Evolutionary conservation across 2,113 vertebrate species (phyloP), one percentile per base, ranked within the genome.

Genomic region (Corynorhinus townsendii): DNA sequence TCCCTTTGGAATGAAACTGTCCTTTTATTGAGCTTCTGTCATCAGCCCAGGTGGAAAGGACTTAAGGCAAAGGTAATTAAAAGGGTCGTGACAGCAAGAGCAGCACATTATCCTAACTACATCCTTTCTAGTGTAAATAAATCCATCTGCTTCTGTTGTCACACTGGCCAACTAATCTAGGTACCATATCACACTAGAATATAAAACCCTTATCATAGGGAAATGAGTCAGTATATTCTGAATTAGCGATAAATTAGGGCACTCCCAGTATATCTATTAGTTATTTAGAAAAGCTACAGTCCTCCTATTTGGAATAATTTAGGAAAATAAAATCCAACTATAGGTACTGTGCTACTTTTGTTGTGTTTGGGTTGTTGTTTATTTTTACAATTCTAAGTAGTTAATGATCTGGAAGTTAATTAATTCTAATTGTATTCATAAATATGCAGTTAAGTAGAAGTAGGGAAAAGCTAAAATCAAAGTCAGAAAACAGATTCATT

Each of bases 401-500:
- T 84, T 54, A 85, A 90, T 33, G 12, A 84, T 73, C 62, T 89
- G 52, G 54, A 89, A 88, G 26, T 20, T 87, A 68, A 89, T 80
- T 73, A 90, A 83, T 35, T 93, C 86, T 91, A 76, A 76, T 66
- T 89, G 79, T 77, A 81, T 59, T 87, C 17, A 56, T 77, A 86
- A 83, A 91, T 30, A 35, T n/a, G 7, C 11, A 72, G 52, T 28
- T 86, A 75, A 49, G 22, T 66, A 45, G 14, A 81, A n/a, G 26
- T 45, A 9, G 26, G 15, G 1, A 7, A 83, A 79, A 80, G 33
- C 15, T 85, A 26, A 95, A 49, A 24, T 81, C 54, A 69, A 38
- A 84, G 30, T 92, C 17, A 89, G 38, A 93, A 79, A 87, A 56
- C 45, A 24, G 11, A 49, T 83, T 86, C 80, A 82, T 26, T 79